These are phyloP conservation scores for Bubo bubo DNA, from an alignment of 2,113 vertebrate species.

Conservation along the genomic window DNA sequence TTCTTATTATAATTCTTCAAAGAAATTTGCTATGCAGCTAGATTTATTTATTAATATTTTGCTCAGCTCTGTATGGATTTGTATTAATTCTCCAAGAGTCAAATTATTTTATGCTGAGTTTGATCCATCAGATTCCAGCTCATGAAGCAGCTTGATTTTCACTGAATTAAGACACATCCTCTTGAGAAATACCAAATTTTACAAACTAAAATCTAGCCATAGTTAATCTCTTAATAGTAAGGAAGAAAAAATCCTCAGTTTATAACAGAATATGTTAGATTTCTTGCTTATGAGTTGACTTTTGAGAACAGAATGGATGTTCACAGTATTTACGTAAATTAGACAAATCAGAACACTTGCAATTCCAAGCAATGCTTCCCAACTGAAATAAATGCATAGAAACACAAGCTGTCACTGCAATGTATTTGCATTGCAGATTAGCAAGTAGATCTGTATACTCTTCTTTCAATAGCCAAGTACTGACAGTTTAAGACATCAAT, in stretches of 20 bases:
- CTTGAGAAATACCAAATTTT: slow-evolving; percentile 21
- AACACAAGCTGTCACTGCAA: slow-evolving; percentile 14
- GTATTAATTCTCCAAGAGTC: slow-evolving; percentile 32
- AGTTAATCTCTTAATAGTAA: neutral
- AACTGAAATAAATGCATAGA: slow-evolving; percentile 42
- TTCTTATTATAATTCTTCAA: neutral
- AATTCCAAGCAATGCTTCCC: neutral
- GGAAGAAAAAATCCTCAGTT: neutral
- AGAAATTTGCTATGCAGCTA: neutral
- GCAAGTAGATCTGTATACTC: neutral
- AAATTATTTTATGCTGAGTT: neutral
- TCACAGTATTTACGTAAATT: slow-evolving; percentile 57
- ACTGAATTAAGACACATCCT: neutral
- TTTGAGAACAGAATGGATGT: slow-evolving; percentile 14
- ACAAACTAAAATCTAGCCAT: neutral
- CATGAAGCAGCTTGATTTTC: slow-evolving; percentile 22
- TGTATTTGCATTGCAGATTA: slow-evolving; percentile 41
- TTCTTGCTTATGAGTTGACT: slow-evolving; percentile 3
- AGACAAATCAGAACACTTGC: slow-evolving; percentile 33
- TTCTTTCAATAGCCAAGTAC: neutral
- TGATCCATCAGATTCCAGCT: neutral
- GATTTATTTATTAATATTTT: slow-evolving; percentile 19
- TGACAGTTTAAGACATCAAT: neutral
- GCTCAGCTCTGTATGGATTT: neutral
- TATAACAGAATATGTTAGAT: neutral